phyloP scores from a whole-genome alignment of 1,140 invertebrate genomes.

The Sesamia nonagrioides region DNA sequence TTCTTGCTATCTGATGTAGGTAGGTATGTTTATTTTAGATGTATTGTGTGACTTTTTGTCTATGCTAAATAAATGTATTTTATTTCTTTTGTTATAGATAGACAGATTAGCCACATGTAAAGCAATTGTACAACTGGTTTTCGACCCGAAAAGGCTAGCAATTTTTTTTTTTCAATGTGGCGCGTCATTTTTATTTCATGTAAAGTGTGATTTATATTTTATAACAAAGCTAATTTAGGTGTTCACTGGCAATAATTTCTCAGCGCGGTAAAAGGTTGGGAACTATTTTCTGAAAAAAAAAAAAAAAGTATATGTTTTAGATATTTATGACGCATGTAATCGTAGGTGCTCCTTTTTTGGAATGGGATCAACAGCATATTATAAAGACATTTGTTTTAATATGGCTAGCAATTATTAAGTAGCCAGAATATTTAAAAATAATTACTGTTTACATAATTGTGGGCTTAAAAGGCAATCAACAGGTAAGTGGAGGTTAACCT shows the following conservation, averaged over 20 bases:
- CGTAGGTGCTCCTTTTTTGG: background rate
- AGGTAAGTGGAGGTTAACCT: conserved; percentile 70
- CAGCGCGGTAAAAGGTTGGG: background rate
- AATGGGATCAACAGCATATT: conserved; percentile 42
- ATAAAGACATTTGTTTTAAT: conserved; percentile 46
- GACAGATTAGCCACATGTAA: too few species aligned
- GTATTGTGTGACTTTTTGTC: too few species aligned
- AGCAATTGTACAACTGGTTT: too few species aligned
- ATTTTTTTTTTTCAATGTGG: too few species aligned
- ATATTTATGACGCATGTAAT: conserved; percentile 4
- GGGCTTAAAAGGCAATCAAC: conserved; percentile 29
- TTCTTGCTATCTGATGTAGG: too few species aligned
- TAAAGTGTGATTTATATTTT: background rate
- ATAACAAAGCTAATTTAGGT: background rate
- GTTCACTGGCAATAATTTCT: background rate
- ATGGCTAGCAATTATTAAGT: conserved; percentile 39
- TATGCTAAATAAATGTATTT: too few species aligned
- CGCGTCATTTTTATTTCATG: background rate
- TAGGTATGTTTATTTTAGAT: too few species aligned
- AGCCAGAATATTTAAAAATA: conserved; percentile 45
- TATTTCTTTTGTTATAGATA: too few species aligned
- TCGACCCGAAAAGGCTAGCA: too few species aligned
- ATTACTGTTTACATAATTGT: conserved; percentile 50
- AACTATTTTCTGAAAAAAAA: background rate
- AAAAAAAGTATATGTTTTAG: conserved; percentile 2